phyloP scores from a whole-genome alignment of 2,113 vertebrate genomes.

The Herpetotheres cachinnans region DNA sequence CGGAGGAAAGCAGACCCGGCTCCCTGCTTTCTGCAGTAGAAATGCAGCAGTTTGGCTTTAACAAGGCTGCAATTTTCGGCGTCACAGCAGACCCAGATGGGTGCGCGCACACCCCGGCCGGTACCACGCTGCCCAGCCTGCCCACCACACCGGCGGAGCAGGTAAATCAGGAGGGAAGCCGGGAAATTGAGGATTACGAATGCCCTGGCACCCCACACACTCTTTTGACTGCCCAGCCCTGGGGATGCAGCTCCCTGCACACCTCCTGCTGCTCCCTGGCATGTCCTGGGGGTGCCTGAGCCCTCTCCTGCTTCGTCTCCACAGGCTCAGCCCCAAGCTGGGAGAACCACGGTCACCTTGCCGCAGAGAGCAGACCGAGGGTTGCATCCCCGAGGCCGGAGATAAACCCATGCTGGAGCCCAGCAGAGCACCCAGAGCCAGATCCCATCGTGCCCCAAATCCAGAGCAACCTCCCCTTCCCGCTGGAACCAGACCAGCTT shows the following conservation, averaged over 20 bases:
- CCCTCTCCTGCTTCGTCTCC: neutral
- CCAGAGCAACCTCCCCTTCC: neutral
- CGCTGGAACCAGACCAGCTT: neutral
- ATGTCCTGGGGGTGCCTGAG: accelerated
- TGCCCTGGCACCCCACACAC: accelerated
- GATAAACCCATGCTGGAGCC: neutral
- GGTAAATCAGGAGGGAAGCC: neutral
- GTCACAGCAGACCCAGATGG: neutral
- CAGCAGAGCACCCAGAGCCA: neutral
- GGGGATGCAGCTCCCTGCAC: neutral
- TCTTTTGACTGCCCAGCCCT: neutral
- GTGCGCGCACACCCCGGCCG: neutral
- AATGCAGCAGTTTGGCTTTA: neutral
- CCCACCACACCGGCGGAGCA: accelerated
- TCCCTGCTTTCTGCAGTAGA: neutral
- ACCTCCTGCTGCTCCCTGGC: neutral
- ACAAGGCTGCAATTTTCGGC: neutral
- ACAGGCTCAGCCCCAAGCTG: neutral
- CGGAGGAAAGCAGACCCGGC: neutral
- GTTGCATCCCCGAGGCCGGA: neutral
- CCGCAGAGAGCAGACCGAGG: neutral
- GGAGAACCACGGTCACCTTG: neutral
- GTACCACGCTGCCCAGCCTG: neutral
- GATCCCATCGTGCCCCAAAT: neutral
- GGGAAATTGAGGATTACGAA: neutral